A percentile compares a stretch with the other conserved stretches of the same genome.
phyloP scores from a whole-genome alignment of 2,797 vertebrate species.

The Coranthus polyacanthus region DNA sequence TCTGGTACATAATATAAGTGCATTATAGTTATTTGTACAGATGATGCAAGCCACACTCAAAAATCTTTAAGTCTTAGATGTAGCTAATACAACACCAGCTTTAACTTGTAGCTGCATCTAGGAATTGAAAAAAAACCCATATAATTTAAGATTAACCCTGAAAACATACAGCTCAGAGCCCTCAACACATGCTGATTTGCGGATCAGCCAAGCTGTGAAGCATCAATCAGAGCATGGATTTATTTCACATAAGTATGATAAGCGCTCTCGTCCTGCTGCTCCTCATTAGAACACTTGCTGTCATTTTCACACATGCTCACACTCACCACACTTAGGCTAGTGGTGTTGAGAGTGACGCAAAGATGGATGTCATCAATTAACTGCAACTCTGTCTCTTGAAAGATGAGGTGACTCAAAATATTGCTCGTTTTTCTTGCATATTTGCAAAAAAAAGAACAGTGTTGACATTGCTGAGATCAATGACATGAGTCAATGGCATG shows the following conservation, averaged over 20 bases:
- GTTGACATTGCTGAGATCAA: too few species aligned
- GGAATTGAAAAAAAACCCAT: conserved; percentile 7
- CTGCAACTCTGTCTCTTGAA: conserved; percentile 46
- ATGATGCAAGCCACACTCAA: neutral
- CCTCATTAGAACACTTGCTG: conserved; percentile 58
- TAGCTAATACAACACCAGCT: too few species aligned
- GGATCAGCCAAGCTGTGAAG: conserved; percentile 43
- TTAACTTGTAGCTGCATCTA: neutral
- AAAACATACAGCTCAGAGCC: too few species aligned
- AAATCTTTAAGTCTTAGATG: too few species aligned
- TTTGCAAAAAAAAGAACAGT: conserved; percentile 54
- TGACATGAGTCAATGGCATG: too few species aligned
- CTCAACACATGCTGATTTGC: conserved; percentile 59
- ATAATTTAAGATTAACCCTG: neutral
- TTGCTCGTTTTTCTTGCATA: conserved; percentile 41
- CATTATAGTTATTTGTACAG: neutral
- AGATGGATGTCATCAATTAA: conserved; percentile 70
- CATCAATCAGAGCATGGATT: conserved; percentile 59
- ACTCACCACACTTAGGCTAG: conserved; percentile 68
- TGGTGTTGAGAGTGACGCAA: conserved; percentile 69
- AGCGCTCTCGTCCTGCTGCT: conserved; percentile 60
- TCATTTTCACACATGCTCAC: conserved; percentile 68
- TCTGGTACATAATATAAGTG: too few species aligned
- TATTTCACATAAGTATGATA: conserved; percentile 57
- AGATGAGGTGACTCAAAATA: conserved; percentile 55